phyloP scores from a whole-genome alignment of 2,888 invertebrate genomes.

The Halictus quadricinctus region DNA sequence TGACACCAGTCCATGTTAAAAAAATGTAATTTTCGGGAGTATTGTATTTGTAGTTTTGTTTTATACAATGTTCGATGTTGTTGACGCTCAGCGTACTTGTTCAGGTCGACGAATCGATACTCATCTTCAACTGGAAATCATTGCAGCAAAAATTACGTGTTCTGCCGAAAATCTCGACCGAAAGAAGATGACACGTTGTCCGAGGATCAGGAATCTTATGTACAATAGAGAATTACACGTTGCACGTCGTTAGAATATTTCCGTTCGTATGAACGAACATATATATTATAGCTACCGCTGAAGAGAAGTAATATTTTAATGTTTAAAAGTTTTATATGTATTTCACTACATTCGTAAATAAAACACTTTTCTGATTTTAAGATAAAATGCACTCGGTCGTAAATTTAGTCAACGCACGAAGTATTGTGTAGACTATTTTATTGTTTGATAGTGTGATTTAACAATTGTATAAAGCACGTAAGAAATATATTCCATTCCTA shows the following conservation, averaged over 20 bases:
- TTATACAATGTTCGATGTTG: neutral
- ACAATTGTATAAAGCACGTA: constrained; percentile 61
- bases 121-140: constrained; percentile 23
- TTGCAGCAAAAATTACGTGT: constrained; percentile 36
- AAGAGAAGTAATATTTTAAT: neutral
- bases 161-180: constrained; percentile 45
- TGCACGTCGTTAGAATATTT: neutral
- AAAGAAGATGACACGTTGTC: constrained; percentile 64
- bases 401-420: neutral
- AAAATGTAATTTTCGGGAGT: constrained; percentile 31
- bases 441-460: constrained; percentile 51
- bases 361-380: neutral
- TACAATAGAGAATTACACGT: constrained; percentile 37
- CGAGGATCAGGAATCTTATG: constrained; percentile 67
- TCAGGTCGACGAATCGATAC: constrained; percentile 32
- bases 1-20: neutral
- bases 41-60: constrained; percentile 1
- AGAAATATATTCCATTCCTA: constrained; percentile 33
- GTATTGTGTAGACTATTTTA: constrained; percentile 34
- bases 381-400: neutral
- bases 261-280: neutral
- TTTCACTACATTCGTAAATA: neutral
- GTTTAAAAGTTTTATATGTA: neutral
- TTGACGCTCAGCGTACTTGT: constrained; percentile 14
- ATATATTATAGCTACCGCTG: neutral